These are phyloP conservation scores for Proisotoma minuta DNA, from an alignment of 2,888 invertebrate genomes.

Conservation along the genomic window DNA sequence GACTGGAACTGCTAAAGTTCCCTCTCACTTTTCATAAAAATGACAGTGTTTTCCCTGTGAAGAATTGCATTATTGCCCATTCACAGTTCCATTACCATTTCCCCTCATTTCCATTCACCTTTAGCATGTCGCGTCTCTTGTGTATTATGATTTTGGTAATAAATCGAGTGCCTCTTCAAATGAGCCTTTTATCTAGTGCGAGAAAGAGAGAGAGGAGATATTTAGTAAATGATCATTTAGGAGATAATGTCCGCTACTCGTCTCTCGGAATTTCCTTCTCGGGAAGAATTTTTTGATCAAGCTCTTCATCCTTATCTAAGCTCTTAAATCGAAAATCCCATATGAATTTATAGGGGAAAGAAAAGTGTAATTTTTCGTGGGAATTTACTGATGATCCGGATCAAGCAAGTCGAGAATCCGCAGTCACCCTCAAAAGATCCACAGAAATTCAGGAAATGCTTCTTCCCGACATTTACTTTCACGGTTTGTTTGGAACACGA, in stretches of 20 bases:
- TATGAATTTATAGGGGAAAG: constrained; percentile 32
- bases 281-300: constrained; percentile 5
- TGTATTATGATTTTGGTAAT: not conserved
- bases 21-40: not conserved
- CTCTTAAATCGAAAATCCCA: constrained; percentile 39
- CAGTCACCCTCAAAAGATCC: constrained; percentile 8
- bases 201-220: not conserved
- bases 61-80: not conserved
- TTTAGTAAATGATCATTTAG: not conserved
- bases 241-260: not conserved
- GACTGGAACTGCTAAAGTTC: constrained; percentile 8
- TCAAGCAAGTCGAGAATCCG: constrained; percentile 13
- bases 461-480: not conserved
- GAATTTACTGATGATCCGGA: constrained; percentile 45
- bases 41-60: constrained; percentile 3
- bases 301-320: constrained; percentile 10
- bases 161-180: not conserved
- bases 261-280: not conserved
- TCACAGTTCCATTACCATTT: not conserved
- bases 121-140: not conserved
- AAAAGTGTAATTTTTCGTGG: constrained; percentile 47
- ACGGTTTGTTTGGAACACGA: no score
- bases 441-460: not conserved
- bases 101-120: not conserved
- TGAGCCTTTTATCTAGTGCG: not conserved